A percentile compares a stretch with the other conserved stretches of the same genome.
Conservation (phyloP, 2,888 invertebrate genomes). For the Calameuta idolon region DNA sequence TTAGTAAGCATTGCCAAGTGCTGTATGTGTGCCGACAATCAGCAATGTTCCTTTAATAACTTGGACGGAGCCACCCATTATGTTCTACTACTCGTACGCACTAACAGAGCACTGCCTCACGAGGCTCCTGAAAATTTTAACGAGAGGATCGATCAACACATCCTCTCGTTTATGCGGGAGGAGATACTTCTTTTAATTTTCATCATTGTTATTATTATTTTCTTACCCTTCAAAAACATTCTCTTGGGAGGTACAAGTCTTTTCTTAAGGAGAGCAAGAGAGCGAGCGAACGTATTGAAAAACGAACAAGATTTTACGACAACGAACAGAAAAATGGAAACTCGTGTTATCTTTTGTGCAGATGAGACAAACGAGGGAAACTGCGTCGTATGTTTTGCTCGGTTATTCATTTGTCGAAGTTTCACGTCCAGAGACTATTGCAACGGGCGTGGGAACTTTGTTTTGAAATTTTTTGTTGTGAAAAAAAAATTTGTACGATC, state of each 20-base stretch:
- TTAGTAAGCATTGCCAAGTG: slow-evolving; percentile 67
- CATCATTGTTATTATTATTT: not conserved
- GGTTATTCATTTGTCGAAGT: not conserved
- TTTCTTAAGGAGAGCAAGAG: slow-evolving; percentile 21
- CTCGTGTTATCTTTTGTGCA: not conserved
- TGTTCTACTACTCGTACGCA: slow-evolving; percentile 30
- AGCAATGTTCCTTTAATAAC: slow-evolving; percentile 64
- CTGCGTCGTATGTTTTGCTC: not conserved
- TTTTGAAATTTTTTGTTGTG: not conserved
- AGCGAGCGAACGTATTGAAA: not conserved
- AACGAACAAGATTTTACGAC: not conserved
- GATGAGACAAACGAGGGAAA: not conserved
- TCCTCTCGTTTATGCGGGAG: not conserved
- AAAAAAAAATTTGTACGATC: not conserved
- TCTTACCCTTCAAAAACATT: slow-evolving; percentile 10
- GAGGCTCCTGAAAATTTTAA: slow-evolving; percentile 1
- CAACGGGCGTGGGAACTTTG: not conserved
- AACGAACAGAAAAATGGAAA: not conserved
- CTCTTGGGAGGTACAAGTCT: slow-evolving; percentile 5
- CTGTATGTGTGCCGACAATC: slow-evolving; percentile 68
- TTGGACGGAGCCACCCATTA: slow-evolving; percentile 48
- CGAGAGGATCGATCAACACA: not conserved
- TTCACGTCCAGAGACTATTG: not conserved
- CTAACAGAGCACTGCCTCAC: slow-evolving; percentile 12
- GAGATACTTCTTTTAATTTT: not conserved